Percentiles rank a stretch among this genome's conserved stretches.
Evolutionary conservation across 2,888 invertebrate species (phyloP).

Genomic region (Napeogenes inachia): DNA sequence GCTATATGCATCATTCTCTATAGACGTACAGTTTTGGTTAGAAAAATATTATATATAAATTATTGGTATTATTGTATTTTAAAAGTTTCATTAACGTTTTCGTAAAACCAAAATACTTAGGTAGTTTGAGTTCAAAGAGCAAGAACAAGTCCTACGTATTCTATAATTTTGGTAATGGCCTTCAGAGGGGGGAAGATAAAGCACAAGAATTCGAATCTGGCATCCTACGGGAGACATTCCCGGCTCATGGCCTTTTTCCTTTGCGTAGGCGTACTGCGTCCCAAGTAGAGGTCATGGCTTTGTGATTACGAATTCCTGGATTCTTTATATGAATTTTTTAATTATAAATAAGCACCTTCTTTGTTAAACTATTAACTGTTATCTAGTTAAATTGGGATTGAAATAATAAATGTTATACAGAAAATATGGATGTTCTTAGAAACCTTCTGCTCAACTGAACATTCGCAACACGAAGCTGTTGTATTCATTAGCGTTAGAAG

Average conservation of each 20-base stretch:
- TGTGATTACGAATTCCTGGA: not conserved
- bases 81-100: no score
- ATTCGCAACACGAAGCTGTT: conserved; percentile 10
- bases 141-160: conserved; percentile 34
- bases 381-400: no score
- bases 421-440: no score
- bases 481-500: conserved; percentile 32
- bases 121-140: conserved; percentile 19
- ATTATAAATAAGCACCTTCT: no score
- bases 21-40: no score
- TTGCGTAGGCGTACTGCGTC: conserved; percentile 22
- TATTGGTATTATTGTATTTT: no score
- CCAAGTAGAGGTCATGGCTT: not conserved
- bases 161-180: conserved; percentile 62
- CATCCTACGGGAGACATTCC: conserved; percentile 24
- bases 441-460: not conserved
- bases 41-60: no score
- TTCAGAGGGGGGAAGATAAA: conserved; percentile 46
- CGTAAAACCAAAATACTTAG: conserved; percentile 4
- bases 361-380: no score
- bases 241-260: conserved; percentile 16
- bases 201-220: conserved; percentile 33
- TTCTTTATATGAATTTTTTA: not conserved
- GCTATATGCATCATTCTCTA: no score
- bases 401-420: no score